A percentile compares a stretch with the other conserved stretches of the same genome.
Evolutionary conservation across 2,888 invertebrate genomes (phyloP).

Genomic region (Camponotus fellah): DNA sequence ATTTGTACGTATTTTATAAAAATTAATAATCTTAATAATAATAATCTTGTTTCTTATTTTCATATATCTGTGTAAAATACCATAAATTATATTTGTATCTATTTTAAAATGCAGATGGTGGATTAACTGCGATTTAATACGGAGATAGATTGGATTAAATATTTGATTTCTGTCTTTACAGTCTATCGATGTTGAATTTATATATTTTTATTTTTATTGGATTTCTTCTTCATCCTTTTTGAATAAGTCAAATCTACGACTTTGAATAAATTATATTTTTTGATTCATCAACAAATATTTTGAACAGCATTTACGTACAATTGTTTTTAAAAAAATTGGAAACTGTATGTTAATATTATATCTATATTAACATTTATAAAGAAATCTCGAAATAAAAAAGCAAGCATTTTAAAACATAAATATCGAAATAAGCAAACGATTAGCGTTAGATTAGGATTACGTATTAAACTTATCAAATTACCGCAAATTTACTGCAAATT

Average conservation of each 20-base stretch:
- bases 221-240: not conserved
- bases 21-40: not conserved
- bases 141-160: not conserved
- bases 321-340: not conserved
- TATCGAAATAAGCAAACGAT: not conserved
- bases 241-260: not conserved
- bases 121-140: not conserved
- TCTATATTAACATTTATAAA: not conserved
- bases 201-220: not conserved
- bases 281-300: not conserved
- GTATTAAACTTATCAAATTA: not conserved
- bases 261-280: not conserved
- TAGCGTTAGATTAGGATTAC: too few species aligned
- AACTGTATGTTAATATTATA: not conserved
- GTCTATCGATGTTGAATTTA: not conserved
- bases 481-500: not conserved
- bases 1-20: not conserved
- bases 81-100: not conserved
- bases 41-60: not conserved
- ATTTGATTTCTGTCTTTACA: not conserved
- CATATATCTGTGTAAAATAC: not conserved
- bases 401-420: not conserved
- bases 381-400: not conserved
- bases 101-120: not conserved
- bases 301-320: not conserved